Conservation (phyloP, 1,140 invertebrate genomes). For the Solenopsis invicta region DNA sequence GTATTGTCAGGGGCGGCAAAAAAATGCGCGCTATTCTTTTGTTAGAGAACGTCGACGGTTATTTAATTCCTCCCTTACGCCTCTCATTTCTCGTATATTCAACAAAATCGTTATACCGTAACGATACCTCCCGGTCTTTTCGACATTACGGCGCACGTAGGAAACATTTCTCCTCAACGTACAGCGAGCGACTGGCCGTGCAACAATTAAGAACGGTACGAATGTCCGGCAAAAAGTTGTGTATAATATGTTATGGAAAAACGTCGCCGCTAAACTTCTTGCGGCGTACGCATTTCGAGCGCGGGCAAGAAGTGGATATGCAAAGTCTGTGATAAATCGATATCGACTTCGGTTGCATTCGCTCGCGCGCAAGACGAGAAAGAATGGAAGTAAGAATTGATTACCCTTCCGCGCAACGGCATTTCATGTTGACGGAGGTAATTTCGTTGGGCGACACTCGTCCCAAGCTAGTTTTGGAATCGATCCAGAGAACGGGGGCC, state of each 20-base stretch:
- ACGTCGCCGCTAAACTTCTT: constrained; percentile 21
- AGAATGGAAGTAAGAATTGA: constrained; percentile 41
- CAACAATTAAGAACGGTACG: constrained; percentile 13
- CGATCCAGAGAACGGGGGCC: constrained; percentile 76
- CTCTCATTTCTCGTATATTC: constrained; percentile 1
- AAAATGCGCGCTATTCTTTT: background rate
- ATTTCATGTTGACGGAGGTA: constrained; percentile 77
- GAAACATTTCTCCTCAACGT: background rate
- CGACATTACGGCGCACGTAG: background rate
- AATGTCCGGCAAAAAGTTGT: background rate
- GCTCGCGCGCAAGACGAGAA: background rate
- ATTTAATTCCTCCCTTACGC: constrained; percentile 36
- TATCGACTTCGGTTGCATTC: background rate
- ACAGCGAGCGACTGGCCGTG: background rate
- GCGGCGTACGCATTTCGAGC: constrained; percentile 10
- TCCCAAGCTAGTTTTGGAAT: constrained; percentile 79
- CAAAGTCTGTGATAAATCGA: constrained; percentile 42
- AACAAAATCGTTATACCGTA: constrained; percentile 2
- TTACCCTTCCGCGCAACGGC: constrained; percentile 57
- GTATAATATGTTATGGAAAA: background rate
- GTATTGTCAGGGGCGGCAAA: constrained; percentile 17
- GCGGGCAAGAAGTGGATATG: constrained; percentile 31
- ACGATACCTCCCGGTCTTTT: background rate
- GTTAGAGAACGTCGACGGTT: constrained; percentile 43
- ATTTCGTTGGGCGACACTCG: constrained; percentile 80